Base-by-base conservation (phyloP, 2,888 invertebrate genomes). In the Nomada fucata region DNA sequence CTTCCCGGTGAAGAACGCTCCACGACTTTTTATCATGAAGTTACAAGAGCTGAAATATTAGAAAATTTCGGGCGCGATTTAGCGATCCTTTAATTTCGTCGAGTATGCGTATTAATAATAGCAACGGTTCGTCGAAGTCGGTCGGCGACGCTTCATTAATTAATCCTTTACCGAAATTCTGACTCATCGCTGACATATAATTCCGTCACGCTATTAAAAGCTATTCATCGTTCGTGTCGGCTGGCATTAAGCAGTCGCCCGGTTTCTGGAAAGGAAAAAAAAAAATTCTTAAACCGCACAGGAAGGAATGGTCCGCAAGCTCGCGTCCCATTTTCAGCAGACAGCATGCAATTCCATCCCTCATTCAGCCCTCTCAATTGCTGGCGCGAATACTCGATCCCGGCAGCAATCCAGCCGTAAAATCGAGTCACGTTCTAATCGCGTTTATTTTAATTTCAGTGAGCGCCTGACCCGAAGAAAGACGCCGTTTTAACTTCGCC, bases 351-450 rank as follows among this genome's bases (percentile, higher is more conserved):
- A 61, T 50, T 55, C 47, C 78, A 44, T 55, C 50, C 47, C 57
- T 63, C 76, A 42, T 71, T 42, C 68, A 42, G 61, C 55, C 50
- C 57, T 57, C 68, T 77, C 78, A 57, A 77, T 79, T 69, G 78
- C 50, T 47, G 26, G 60, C 61, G 47, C 50, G 61, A 47, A 42
- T n/a, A 44, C 60, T 52, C 76, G 55, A 61, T 61, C 36, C 55
- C 50, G 18, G 26, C 26, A 23, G 61, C 77, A 63, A 69, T 63
- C 50, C 78, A 55, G 50, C 61, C 78, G 78, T 77, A 69, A 69
- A 79, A 79, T 79, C 78, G 78, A 77, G 78, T 79, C 78, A 79
- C 78, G 78, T 79, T 77, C 68, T 79, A 79, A 77, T 79, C 78
- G 78, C 78, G 78, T 79, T 79, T 79, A 79, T 79, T 79, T 79